These are phyloP conservation scores for Gymnothorax javanicus DNA, from an alignment of 2,797 vertebrate genomes.

Conservation along the genomic window DNA sequence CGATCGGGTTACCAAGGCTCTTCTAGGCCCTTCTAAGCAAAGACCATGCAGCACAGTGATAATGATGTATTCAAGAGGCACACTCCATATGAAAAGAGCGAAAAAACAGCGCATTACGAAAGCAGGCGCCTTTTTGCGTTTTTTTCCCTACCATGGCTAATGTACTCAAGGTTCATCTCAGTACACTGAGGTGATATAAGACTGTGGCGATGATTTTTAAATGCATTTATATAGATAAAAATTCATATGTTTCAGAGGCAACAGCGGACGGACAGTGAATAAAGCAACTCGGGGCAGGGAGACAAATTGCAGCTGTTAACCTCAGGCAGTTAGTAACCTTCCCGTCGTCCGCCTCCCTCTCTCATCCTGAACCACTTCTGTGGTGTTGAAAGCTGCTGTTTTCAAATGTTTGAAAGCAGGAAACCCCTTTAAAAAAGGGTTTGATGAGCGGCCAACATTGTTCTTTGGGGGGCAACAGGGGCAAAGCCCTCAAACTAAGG, in stretches of 20 bases:
- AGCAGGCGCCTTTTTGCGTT: slow-evolving; percentile 3
- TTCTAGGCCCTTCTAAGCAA: slow-evolving; percentile 51
- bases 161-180: background rate
- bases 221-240: background rate
- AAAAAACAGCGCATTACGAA: slow-evolving; percentile 38
- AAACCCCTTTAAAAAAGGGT: slow-evolving; percentile 25
- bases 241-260: background rate
- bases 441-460: slow-evolving; percentile 5
- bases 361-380: slow-evolving; percentile 6
- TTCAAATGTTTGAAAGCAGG: slow-evolving; percentile 31
- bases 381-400: background rate
- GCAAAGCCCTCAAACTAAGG: background rate
- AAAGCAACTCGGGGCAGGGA: background rate
- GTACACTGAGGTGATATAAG: slow-evolving; percentile 42
- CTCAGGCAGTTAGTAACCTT: background rate
- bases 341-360: background rate
- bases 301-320: slow-evolving; percentile 2
- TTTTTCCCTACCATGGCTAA: background rate
- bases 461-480: background rate
- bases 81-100: slow-evolving; percentile 39
- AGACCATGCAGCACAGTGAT: slow-evolving; percentile 47
- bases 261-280: background rate
- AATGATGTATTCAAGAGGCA: slow-evolving; percentile 51
- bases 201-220: slow-evolving; percentile 33
- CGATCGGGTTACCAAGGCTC: slow-evolving; percentile 57